Conservation (phyloP, 2,888 invertebrate species). For the Malthinus flaveolus region DNA sequence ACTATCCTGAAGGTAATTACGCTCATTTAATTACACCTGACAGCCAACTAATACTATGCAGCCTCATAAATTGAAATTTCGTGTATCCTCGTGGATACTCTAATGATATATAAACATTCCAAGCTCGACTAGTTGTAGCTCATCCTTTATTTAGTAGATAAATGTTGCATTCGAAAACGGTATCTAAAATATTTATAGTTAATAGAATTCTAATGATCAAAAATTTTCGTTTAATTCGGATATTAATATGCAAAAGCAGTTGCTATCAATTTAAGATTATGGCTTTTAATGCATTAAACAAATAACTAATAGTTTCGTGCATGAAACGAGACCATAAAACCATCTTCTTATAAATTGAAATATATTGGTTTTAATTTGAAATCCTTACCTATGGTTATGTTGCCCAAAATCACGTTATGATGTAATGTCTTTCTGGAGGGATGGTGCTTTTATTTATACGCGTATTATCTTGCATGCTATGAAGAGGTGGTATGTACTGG, state of each 20-base stretch:
- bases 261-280: neutral
- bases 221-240: constrained; percentile 3
- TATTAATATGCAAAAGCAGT: neutral
- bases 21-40: constrained; percentile 54
- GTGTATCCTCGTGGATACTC: constrained; percentile 44
- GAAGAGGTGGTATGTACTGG: constrained; percentile 28
- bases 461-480: constrained; percentile 24
- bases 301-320: too few species aligned
- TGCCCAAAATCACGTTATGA: constrained; percentile 2
- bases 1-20: constrained; percentile 53
- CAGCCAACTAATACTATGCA: constrained; percentile 52
- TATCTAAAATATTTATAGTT: constrained; percentile 20
- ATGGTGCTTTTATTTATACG: constrained; percentile 21
- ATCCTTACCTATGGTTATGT: neutral
- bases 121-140: constrained; percentile 15
- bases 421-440: neutral
- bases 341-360: too few species aligned
- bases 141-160: constrained; percentile 25
- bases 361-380: neutral
- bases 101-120: constrained; percentile 46
- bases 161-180: constrained; percentile 12
- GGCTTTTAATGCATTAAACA: too few species aligned
- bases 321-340: too few species aligned
- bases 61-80: constrained; percentile 54
- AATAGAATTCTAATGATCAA: constrained; percentile 7